Evolutionary conservation across 1,140 invertebrate genomes (phyloP).

Genomic region (Brachystomella parvula): DNA sequence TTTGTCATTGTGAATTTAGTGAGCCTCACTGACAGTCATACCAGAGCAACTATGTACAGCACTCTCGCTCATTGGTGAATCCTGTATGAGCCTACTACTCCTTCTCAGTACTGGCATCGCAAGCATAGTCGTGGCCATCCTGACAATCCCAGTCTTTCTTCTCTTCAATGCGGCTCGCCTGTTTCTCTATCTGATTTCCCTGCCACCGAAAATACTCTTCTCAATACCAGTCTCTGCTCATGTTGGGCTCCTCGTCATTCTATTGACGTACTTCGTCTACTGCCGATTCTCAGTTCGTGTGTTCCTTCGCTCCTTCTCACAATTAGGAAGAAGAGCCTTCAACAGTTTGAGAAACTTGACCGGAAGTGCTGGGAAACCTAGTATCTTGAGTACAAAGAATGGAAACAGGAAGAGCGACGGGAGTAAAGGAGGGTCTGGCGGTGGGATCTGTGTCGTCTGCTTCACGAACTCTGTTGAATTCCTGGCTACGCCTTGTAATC

Average conservation of each 20-base stretch:
- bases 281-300: constrained; percentile 4
- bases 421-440: too few relatives aligned
- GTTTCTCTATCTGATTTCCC: not conserved
- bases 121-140: not conserved
- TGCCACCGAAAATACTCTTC: constrained; percentile 13
- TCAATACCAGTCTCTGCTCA: constrained; percentile 15
- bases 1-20: constrained; percentile 1
- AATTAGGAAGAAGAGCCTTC: not conserved
- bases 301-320: not conserved
- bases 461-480: constrained; percentile 23
- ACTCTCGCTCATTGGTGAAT: constrained; percentile 27
- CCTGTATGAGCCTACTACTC: not conserved
- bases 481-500: constrained; percentile 32
- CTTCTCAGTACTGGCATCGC: not conserved
- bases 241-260: constrained; percentile 19
- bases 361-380: not conserved
- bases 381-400: not conserved
- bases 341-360: not conserved
- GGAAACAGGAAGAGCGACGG: not conserved
- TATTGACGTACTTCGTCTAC: constrained; percentile 13
- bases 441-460: constrained; percentile 32
- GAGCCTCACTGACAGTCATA: constrained; percentile 4
- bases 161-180: too few relatives aligned
- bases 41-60: constrained; percentile 24
- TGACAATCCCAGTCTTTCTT: not conserved